Base-by-base conservation (phyloP, 2,113 vertebrate species). In the Pagrus major region DNA sequence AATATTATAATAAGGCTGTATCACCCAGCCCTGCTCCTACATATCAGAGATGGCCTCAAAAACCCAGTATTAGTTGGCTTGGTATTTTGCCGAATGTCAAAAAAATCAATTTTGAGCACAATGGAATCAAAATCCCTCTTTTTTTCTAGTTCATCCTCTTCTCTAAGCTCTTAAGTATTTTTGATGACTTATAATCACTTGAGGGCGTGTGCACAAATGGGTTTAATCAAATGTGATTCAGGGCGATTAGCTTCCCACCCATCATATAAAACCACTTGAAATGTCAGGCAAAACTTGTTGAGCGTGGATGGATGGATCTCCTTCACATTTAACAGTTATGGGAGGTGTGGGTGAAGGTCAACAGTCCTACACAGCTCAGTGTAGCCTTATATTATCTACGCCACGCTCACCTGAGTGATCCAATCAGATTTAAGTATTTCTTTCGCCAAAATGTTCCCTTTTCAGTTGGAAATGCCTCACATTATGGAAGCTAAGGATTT, bases 191-290 rank as follows among this genome's bases (percentile, higher is more conserved):
- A 55, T 37, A 14, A 6, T 1, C 33, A 39, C 18, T 2, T 1
- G 1, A 12, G 11, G 6, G 29, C 12, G 9, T 65, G 25, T 12
- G 16, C 11, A 66, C 8, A 46, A 42, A 51, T 35, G 29, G n/a
- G n/a, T 49, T 1, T 14, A 12, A 21, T 31, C 14, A 6, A 51
- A 37, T 20, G 15, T 16, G 21, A n/a, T 9, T 23, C 35, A 18
- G 3, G 11, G 0, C 0, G 6, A 44, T n/a, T n/a, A n/a, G n/a
- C n/a, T n/a, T n/a, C 15, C 14, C 16, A 7, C 44, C 18, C 16
- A 21, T 46, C 16, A 6, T 21, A 8, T 20, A 46, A 46, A 20
- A 46, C 5, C 18, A 2, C 41, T n/a, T n/a, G n/a, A n/a, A n/a
- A n/a, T n/a, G 52, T 29, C 5, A 6, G 12, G 1, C 3, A n/a